Evolutionary conservation across 92 coral and sea anemone species (phyloP).

Genomic region (Palythoa grandiflora): DNA sequence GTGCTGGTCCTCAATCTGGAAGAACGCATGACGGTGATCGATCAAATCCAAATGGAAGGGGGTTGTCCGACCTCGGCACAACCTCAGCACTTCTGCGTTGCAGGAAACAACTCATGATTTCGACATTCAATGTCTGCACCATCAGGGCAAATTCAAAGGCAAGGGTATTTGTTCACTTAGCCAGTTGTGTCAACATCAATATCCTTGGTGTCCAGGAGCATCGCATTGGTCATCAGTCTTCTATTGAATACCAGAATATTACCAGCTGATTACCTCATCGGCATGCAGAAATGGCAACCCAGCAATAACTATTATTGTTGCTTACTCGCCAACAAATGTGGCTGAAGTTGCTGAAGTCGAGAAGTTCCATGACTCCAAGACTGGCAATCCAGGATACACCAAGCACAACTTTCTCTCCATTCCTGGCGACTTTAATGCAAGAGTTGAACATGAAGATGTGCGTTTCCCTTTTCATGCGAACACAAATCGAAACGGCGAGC

Average conservation of each 20-base stretch:
- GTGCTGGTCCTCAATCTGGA: not conserved
- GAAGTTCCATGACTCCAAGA: not conserved
- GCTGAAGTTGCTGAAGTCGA: not conserved
- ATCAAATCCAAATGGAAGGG: not conserved
- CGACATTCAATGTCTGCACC: not conserved
- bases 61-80: not conserved
- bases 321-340: not conserved
- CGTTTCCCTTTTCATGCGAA: not conserved
- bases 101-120: not conserved
- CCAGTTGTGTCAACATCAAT: not conserved
- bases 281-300: slow-evolving; percentile 1
- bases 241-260: not conserved
- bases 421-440: not conserved
- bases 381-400: not conserved
- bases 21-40: not conserved
- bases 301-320: not conserved
- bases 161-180: not conserved
- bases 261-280: slow-evolving; percentile 3
- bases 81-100: not conserved
- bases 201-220: slow-evolving; percentile 9
- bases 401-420: not conserved
- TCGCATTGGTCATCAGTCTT: not conserved
- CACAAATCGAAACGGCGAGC: not conserved
- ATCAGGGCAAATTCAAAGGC: not conserved
- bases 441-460: not conserved